Conservation (phyloP, 1,140 invertebrate species). For the Phthorimaea operculella region DNA sequence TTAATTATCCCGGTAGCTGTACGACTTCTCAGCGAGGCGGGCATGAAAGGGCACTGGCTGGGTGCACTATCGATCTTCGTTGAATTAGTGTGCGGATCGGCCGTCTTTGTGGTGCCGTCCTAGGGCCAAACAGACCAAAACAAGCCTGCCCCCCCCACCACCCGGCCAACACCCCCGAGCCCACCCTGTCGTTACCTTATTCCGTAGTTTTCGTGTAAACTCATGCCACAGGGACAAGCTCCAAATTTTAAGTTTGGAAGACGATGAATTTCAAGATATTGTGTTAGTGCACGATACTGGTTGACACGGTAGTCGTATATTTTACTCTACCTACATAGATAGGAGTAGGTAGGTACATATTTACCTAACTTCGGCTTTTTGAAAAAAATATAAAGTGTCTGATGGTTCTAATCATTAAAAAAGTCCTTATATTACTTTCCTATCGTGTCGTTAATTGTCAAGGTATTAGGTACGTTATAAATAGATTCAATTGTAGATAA, state of each 20-base stretch:
- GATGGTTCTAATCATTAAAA: too few species aligned
- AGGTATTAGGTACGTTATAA: too few species aligned
- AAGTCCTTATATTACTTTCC: too few species aligned
- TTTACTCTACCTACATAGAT: too few species aligned
- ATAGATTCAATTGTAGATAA: too few species aligned
- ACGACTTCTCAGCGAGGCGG: conserved; percentile 36
- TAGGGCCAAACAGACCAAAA: conserved; percentile 64
- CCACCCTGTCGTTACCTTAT: conserved; percentile 39
- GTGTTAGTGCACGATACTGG: not conserved
- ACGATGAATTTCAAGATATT: conserved; percentile 5
- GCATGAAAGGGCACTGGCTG: conserved; percentile 55
- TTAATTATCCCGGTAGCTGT: conserved; percentile 38
- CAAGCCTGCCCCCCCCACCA: conserved; percentile 36
- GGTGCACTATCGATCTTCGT: conserved; percentile 65
- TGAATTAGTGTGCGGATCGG: conserved; percentile 66
- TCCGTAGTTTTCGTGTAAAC: conserved; percentile 42
- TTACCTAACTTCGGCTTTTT: too few species aligned
- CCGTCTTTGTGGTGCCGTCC: conserved; percentile 61
- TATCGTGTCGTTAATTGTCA: too few species aligned
- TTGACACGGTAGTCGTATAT: too few species aligned
- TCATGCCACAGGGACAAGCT: conserved; percentile 41
- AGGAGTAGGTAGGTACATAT: too few species aligned
- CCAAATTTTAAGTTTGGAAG: conserved; percentile 37
- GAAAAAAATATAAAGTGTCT: too few species aligned
- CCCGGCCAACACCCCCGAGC: conserved; percentile 17